Evolutionary conservation across 1,140 invertebrate genomes (phyloP), one percentile per base, ranked within the genome.

Genomic region (Lethocerus indicus): DNA sequence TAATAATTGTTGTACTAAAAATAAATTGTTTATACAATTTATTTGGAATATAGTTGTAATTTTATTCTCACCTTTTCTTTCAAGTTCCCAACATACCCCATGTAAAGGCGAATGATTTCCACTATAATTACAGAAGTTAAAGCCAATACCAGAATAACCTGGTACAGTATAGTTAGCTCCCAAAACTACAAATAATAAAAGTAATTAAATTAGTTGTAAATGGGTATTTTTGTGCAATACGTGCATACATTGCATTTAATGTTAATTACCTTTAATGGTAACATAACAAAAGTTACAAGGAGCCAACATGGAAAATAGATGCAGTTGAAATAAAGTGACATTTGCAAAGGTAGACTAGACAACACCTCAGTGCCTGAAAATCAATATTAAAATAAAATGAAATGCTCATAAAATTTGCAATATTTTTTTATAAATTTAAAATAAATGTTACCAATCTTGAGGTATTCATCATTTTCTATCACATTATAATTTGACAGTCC

Each of bases 81-180:
- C 24, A 93, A 69, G 69, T 93, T 95, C 58, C 89, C 88, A 57
- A 79, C 71, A 64, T 88, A 87, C 44, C 88, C 87, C 47, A 91
- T 69, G 61, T 87, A 89, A 1, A 93, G 64, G 55, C 88, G 73
- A 27, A 80, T 59, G 28, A 72, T 61, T 70, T 94, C 88, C 24
- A 88, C 72, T 39, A 76, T 57, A n/a, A 75, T 66, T 41, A 80
- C 71, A 44, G 82, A 67, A 26, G 75, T 60, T 48, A 85, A 71
- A 39, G 83, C 72, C 21, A 81, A 78, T n/a, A 83, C 60, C 35
- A 81, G 69, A 55, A 89, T 73, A 53, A 84, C 80, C 63, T 79
- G 77, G 53, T 84, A 83, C 21, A 89, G 64, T 50, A 77, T 76
- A 44, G 71, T 72, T 32, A 89, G 67, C 26, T 65, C 61, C 26